Evolutionary conservation across 2,797 vertebrate genomes (phyloP), one percentile per base, ranked within the genome.

Genomic region (Sphenopsis melanotis): DNA sequence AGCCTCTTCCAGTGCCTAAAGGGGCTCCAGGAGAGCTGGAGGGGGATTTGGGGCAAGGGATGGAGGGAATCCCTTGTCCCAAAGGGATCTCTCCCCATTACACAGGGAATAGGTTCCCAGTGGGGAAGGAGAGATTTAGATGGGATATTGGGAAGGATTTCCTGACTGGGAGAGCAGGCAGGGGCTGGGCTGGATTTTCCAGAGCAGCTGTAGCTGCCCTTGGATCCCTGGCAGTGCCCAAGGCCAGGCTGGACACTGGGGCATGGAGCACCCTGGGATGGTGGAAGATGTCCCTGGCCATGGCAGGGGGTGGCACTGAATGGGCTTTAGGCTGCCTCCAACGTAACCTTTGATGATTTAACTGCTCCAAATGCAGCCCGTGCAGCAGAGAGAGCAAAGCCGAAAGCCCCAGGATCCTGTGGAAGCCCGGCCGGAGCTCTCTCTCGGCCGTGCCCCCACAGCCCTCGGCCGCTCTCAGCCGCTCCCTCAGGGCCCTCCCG

Each of bases 81-180:
- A 57, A 36, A 57, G 23, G n/a, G 55, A 57, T 57, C 15, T 10
- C 23, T 57, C 55, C 23, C 34, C 21, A 52, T 29, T 6, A 70
- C 17, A 50, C 2, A 13, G 17, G 79, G 37, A 46, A 52, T 23
- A 34, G 21, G 18, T 34, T 57, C 49, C 56, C 3, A 29, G 0
- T 56, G 27, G 20, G 7, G 41, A 57, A 74, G 30, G 19, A 9
- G 16, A 26, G 13, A n/a, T 39, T 56, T n/a, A 22, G 30, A 34
- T 10, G 27, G 27, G 32, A 9, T 37, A 30, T 6, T 16, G 10
- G 37, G n/a, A 34, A 30, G 12, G n/a, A 37, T 50, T 63, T 56
- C 2, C 3, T 24, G 5, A 1, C n/a, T 76, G 23, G 0, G 42
- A 56, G 9, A 4, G 27, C 6, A 13, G 19, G 1, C 4, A 86